phyloP scores from a whole-genome alignment of 2,113 vertebrate genomes.

The Percina caprodes region DNA sequence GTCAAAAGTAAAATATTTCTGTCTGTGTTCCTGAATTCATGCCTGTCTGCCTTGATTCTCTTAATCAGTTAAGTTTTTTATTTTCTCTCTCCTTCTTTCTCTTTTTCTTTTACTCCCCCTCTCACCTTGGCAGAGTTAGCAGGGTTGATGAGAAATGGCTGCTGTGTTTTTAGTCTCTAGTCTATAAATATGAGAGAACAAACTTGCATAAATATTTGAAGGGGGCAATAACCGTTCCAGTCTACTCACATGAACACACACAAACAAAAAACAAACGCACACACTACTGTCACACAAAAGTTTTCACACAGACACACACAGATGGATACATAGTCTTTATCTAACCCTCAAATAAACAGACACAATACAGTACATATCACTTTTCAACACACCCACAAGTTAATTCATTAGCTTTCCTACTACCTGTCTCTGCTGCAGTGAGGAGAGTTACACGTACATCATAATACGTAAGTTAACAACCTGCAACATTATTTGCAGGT shows the following conservation, averaged over 20 bases:
- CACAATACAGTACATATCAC: neutral
- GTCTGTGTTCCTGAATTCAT: neutral
- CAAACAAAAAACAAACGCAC: neutral
- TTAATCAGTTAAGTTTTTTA: neutral
- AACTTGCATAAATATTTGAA: slow-evolving; percentile 68
- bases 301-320: neutral
- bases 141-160: slow-evolving; percentile 36
- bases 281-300: neutral
- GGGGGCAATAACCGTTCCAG: slow-evolving; percentile 36
- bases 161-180: slow-evolving; percentile 5
- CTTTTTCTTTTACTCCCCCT: slow-evolving; percentile 3
- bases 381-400: neutral
- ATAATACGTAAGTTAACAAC: neutral
- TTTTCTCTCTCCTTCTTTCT: neutral
- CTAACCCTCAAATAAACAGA: neutral
- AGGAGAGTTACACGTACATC: neutral
- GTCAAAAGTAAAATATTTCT: neutral
- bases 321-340: neutral
- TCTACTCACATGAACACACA: neutral
- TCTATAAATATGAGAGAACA: slow-evolving; percentile 59
- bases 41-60: neutral
- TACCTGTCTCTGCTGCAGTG: neutral
- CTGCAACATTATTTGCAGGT: slow-evolving; percentile 2
- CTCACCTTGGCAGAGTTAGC: slow-evolving; percentile 29
- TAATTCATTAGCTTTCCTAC: neutral